Evolutionary conservation across 2,113 vertebrate species (phyloP).

Genomic region (Larimichthys crocea): DNA sequence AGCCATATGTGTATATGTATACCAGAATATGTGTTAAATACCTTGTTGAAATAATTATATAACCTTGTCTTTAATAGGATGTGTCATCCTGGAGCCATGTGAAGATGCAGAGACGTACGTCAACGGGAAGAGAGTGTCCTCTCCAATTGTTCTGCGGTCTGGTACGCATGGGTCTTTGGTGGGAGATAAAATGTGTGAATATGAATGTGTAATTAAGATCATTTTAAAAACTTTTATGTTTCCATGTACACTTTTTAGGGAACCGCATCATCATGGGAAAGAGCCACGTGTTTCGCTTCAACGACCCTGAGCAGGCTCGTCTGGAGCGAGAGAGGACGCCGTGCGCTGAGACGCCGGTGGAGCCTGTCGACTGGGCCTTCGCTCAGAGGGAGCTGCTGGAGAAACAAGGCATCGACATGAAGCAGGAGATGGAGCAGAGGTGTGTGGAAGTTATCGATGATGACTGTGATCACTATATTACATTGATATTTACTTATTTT

Average conservation of each 20-base stretch:
- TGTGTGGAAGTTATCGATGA: slow-evolving; percentile 50
- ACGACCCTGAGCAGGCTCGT: slow-evolving; percentile 96
- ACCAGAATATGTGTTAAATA: background rate
- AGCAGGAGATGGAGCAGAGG: slow-evolving; percentile 99
- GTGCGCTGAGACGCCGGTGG: slow-evolving; percentile 92
- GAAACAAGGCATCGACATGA: slow-evolving; percentile 99
- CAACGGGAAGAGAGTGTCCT: slow-evolving; percentile 94
- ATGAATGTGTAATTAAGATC: background rate
- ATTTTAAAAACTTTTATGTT: background rate
- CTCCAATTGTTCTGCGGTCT: slow-evolving; percentile 91
- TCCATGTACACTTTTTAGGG: slow-evolving; percentile 76
- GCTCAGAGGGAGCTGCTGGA: slow-evolving; percentile 97
- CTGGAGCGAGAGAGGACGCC: slow-evolving; percentile 95
- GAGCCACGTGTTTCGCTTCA: slow-evolving; percentile 98
- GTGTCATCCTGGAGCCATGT: slow-evolving; percentile 93
- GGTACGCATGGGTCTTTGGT: slow-evolving; percentile 77
- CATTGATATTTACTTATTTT: background rate
- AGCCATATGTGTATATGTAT: background rate
- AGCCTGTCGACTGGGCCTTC: slow-evolving; percentile 97
- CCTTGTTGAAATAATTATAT: background rate
- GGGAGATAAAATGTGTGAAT: background rate
- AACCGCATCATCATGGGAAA: slow-evolving; percentile 99
- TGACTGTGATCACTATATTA: background rate
- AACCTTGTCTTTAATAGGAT: slow-evolving; percentile 62
- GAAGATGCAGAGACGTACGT: slow-evolving; percentile 95